Evolutionary conservation across 2,888 invertebrate species (phyloP).

Genomic region (Campopleginae sp.): DNA sequence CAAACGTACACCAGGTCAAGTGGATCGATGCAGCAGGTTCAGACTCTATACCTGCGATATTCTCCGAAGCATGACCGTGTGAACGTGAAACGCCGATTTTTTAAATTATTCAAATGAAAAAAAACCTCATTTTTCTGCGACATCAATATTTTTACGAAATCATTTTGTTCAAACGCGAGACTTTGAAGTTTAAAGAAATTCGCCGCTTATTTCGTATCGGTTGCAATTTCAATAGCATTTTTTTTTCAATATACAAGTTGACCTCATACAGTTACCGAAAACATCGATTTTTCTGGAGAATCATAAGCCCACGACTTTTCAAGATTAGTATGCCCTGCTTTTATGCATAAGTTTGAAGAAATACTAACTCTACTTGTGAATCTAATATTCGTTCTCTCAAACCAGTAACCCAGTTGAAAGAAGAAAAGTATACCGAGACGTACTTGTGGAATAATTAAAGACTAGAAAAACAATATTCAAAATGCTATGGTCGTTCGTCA

Average conservation of each 20-base stretch:
- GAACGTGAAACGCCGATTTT: not conserved
- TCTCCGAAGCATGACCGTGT: constrained; percentile 44
- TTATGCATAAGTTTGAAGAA: not conserved
- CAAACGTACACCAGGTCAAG: constrained; percentile 77
- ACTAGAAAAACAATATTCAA: not conserved
- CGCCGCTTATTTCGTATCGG: not conserved
- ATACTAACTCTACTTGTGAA: not conserved
- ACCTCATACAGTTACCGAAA: not conserved
- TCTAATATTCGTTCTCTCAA: constrained; percentile 6
- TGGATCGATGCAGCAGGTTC: constrained; percentile 81
- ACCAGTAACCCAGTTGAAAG: constrained; percentile 12
- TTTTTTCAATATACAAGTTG: not conserved
- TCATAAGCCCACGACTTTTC: not conserved
- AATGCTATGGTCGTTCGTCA: not conserved
- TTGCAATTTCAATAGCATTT: no score
- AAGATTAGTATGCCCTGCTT: not conserved
- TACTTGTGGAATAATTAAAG: not conserved
- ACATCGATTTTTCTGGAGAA: not conserved
- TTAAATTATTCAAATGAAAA: not conserved
- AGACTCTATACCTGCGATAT: constrained; percentile 69
- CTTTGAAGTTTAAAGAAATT: not conserved
- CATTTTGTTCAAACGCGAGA: not conserved
- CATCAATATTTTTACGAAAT: not conserved
- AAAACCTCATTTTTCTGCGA: not conserved
- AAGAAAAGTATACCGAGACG: not conserved